phyloP scores from a whole-genome alignment of 2,113 vertebrate species.

The Petromus typicus region DNA sequence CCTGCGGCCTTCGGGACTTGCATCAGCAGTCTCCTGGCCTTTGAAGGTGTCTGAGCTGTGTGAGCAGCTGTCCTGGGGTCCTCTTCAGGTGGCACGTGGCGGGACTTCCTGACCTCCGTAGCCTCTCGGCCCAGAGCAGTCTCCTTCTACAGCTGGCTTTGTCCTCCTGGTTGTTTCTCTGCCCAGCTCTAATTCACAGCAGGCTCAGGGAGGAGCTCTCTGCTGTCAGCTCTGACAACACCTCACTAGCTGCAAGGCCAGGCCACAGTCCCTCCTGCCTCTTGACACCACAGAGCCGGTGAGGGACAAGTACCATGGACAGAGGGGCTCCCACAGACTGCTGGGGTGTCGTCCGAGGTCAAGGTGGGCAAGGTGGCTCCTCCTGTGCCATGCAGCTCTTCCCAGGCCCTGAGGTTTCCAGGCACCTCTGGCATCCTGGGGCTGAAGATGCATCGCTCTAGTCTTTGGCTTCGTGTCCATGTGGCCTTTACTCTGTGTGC shows the following conservation, averaged over 20 bases:
- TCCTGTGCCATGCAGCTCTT: neutral
- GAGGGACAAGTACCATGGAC: neutral
- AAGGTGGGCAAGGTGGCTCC: neutral
- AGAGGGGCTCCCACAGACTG: neutral
- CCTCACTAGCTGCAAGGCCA: neutral
- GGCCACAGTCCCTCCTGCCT: neutral
- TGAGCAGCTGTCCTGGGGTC: neutral
- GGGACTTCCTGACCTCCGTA: neutral
- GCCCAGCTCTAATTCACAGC: neutral
- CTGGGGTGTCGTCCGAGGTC: neutral
- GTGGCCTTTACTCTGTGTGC: neutral
- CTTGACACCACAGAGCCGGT: neutral
- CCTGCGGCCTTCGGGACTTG: neutral
- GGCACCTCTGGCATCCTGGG: neutral
- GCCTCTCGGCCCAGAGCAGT: too few relatives aligned
- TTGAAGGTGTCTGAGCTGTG: neutral
- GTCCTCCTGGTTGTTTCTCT: neutral
- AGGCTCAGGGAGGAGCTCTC: neutral
- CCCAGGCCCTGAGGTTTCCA: neutral
- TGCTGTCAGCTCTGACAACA: neutral
- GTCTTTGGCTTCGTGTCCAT: neutral
- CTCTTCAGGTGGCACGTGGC: neutral
- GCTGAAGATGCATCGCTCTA: neutral
- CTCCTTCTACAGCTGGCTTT: neutral
- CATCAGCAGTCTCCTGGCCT: neutral